Conservation (phyloP, 2,797 vertebrate species). For the Astyanax mexicanus region DNA sequence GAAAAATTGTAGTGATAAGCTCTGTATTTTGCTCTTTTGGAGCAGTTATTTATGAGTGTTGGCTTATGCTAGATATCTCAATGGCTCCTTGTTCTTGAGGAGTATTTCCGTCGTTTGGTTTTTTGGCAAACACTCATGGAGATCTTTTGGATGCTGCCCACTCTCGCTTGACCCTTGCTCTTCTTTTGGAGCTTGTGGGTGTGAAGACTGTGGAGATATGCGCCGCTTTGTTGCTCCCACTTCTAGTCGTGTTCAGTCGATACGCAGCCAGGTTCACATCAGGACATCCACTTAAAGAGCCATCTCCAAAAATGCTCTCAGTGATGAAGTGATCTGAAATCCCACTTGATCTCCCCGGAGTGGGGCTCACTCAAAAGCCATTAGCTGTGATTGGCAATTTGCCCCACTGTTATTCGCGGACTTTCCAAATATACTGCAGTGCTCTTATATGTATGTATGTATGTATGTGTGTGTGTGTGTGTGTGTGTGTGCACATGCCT, state of each 20-base stretch:
- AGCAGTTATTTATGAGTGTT: background rate
- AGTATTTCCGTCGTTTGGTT: conserved; percentile 5
- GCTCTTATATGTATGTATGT: background rate
- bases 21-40: background rate
- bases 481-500: background rate
- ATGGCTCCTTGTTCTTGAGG: conserved; percentile 2
- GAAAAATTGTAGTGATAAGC: background rate
- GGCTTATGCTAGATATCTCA: conserved; percentile 7
- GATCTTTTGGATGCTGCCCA: conserved; percentile 30
- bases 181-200: conserved; percentile 6
- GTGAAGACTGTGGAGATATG: background rate
- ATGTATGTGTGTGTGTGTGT: background rate
- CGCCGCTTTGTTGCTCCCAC: background rate
- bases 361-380: conserved; percentile 18
- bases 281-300: conserved; percentile 32
- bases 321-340: conserved; percentile 32
- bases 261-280: conserved; percentile 8
- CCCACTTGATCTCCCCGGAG: conserved; percentile 27
- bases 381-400: conserved; percentile 21
- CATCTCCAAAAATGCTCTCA: conserved; percentile 21
- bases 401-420: conserved; percentile 8
- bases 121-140: conserved; percentile 21
- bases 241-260: conserved; percentile 7
- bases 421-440: background rate
- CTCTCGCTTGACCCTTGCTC: conserved; percentile 34